A percentile compares a stretch with the other conserved stretches of the same genome.
phyloP scores from a whole-genome alignment of 2,113 vertebrate species.

The Macrotus californicus region DNA sequence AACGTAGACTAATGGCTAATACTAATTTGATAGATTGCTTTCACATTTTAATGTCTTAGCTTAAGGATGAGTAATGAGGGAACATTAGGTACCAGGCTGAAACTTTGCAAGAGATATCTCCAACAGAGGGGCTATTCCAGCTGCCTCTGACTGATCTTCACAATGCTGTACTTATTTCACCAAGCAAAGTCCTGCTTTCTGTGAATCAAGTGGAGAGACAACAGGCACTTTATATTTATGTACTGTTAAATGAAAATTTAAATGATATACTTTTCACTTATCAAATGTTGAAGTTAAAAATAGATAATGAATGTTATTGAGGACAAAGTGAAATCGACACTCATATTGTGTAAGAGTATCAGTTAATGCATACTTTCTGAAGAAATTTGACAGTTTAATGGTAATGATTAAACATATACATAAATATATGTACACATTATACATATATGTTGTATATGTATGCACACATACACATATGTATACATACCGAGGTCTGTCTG shows the following conservation, averaged over 20 bases:
- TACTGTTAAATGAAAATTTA: background rate
- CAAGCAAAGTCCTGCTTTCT: background rate
- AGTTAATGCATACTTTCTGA: background rate
- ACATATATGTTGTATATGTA: background rate
- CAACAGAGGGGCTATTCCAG: background rate
- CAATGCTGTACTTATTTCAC: background rate
- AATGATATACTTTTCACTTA: background rate
- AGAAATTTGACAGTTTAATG: background rate
- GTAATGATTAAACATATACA: background rate
- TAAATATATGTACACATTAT: background rate
- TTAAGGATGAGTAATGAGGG: background rate
- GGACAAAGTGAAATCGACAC: background rate
- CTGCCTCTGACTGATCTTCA: background rate
- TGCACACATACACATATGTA: rapidly evolving
- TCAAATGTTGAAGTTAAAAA: background rate
- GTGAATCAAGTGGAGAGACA: background rate
- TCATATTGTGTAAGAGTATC: background rate
- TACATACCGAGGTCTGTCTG: too few species aligned
- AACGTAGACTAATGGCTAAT: background rate
- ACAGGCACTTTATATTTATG: background rate
- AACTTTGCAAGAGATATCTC: background rate
- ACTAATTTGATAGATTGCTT: background rate
- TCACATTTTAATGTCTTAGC: background rate
- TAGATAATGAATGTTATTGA: background rate
- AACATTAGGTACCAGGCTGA: background rate